These are phyloP conservation scores for Corythornis madagascariensis DNA, from an alignment of 2,113 vertebrate genomes.

Conservation along the genomic window DNA sequence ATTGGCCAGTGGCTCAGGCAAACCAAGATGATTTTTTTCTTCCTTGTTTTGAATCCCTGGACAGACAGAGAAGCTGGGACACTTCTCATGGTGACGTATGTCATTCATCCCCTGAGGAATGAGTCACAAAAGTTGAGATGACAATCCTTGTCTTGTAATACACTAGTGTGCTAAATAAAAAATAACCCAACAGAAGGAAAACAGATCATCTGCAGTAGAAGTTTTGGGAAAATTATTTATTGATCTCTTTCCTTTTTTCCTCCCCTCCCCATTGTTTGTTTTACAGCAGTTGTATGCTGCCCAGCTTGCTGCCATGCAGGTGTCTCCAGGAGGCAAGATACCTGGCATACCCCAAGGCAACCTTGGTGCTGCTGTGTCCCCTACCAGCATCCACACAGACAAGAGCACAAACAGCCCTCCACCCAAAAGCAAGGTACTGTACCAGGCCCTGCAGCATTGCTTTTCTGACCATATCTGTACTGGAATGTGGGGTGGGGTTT, in stretches of 20 bases:
- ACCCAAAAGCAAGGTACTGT: conserved; percentile 95
- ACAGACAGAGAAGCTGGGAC: conserved; percentile 59
- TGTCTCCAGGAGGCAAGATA: conserved; percentile 95
- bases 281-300: conserved; percentile 96
- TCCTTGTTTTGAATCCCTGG: conserved; percentile 15
- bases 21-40: neutral
- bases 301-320: conserved; percentile 98
- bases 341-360: conserved; percentile 88
- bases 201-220: neutral
- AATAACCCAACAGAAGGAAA: conserved; percentile 42
- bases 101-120: conserved; percentile 70
- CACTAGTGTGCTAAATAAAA: conserved; percentile 60
- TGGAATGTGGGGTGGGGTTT: neutral
- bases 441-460: neutral
- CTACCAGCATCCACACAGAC: conserved; percentile 91
- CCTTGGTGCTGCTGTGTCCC: conserved; percentile 89
- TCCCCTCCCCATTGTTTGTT: neutral
- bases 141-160: conserved; percentile 49
- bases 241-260: conserved; percentile 33
- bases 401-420: conserved; percentile 92
- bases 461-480: neutral
- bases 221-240: conserved; percentile 73
- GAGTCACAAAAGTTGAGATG: conserved; percentile 47
- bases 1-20: neutral
- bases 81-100: conserved; percentile 73